These are phyloP conservation scores for Crenichthys baileyi DNA, from an alignment of 2,797 vertebrate genomes.

Conservation along the genomic window DNA sequence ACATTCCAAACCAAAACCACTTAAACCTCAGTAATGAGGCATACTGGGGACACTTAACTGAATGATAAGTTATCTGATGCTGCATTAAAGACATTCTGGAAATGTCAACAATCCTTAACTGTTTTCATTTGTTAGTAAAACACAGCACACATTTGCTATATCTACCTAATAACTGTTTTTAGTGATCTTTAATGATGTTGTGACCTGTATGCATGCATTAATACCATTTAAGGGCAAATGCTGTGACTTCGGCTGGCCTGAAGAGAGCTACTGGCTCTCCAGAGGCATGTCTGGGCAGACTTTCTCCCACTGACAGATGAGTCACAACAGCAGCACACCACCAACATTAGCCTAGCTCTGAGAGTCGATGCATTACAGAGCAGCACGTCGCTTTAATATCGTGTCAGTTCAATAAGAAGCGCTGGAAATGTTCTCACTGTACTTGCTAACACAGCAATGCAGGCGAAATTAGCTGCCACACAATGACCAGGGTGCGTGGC, in stretches of 20 bases:
- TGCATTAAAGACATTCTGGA: neutral
- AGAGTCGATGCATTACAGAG: constrained; percentile 14
- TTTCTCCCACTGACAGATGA: constrained; percentile 44
- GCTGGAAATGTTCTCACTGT: constrained; percentile 27
- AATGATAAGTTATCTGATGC: neutral
- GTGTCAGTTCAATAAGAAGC: constrained; percentile 4
- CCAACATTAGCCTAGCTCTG: constrained; percentile 60
- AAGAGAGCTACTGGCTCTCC: neutral
- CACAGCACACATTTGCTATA: neutral
- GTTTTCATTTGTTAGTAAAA: neutral
- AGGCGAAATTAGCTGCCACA: constrained; percentile 22
- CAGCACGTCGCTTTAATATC: constrained; percentile 31
- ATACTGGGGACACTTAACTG: no score
- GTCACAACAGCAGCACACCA: constrained; percentile 38
- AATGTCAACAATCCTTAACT: neutral
- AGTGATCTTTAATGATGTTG: neutral
- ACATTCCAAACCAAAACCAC: neutral
- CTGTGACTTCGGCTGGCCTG: neutral
- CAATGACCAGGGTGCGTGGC: constrained; percentile 21
- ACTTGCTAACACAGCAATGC: constrained; percentile 36
- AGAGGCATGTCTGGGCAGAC: constrained; percentile 52
- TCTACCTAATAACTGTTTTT: neutral
- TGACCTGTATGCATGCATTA: neutral
- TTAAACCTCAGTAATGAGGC: no score
- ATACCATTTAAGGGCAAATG: neutral